These are phyloP conservation scores for Cotesia vestalis DNA, from an alignment of 1,140 invertebrate species.

Conservation along the genomic window DNA sequence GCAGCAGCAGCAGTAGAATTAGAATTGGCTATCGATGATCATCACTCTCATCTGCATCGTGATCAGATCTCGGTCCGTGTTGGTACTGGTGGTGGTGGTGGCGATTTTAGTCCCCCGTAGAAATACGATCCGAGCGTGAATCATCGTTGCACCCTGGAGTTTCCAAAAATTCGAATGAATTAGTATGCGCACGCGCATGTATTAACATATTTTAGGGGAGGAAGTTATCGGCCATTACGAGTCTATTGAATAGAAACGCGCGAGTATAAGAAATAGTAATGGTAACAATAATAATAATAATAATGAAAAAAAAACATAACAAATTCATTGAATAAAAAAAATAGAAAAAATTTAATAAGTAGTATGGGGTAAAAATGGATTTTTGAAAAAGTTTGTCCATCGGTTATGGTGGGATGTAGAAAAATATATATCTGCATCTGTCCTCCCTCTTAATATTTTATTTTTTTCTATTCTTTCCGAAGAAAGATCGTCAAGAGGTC, in stretches of 20 bases:
- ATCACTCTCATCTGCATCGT: slow-evolving; percentile 25
- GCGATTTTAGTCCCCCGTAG: slow-evolving; percentile 24
- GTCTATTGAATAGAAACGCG: slow-evolving; percentile 45
- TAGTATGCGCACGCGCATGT: slow-evolving; percentile 61
- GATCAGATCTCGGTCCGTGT: too few relatives aligned
- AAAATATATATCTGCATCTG: slow-evolving; percentile 59
- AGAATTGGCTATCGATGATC: background rate
- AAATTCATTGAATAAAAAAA: slow-evolving; percentile 28
- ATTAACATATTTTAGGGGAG: slow-evolving; percentile 60
- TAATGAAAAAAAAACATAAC: slow-evolving; percentile 41
- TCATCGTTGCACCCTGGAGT: slow-evolving; percentile 43
- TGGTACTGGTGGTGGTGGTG: too few relatives aligned
- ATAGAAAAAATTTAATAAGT: background rate
- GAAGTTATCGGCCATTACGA: slow-evolving; percentile 56
- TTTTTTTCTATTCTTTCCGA: slow-evolving; percentile 33
- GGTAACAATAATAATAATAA: too few relatives aligned
- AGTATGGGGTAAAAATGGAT: slow-evolving; percentile 43
- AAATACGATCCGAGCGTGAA: slow-evolving; percentile 52
- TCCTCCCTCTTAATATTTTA: slow-evolving; percentile 31
- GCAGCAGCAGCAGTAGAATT: background rate
- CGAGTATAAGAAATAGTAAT: slow-evolving; percentile 37
- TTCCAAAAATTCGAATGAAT: slow-evolving; percentile 62
- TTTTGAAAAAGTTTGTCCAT: slow-evolving; percentile 40
- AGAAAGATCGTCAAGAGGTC: slow-evolving; percentile 50
- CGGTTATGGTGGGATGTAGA: slow-evolving; percentile 41